Base-by-base conservation (phyloP, 2,113 vertebrate species). In the Vulpes vulpes region DNA sequence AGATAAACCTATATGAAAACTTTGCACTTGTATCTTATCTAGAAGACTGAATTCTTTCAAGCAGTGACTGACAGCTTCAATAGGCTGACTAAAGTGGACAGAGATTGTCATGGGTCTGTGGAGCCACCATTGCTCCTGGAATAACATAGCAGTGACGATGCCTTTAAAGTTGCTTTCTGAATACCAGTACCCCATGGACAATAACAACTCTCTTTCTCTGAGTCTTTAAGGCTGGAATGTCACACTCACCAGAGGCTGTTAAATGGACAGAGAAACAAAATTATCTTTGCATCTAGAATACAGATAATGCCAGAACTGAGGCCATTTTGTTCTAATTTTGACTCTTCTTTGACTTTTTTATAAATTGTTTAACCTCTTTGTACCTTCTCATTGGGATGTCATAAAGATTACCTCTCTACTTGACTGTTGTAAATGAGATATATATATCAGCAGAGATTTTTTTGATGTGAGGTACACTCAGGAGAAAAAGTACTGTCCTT, bases 401-500 rank as follows among this genome's bases (percentile, higher is more conserved):
- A 73, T 53, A 95, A 95, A 95, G 74, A 94, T 78, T 64, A 53
- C 12, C 23, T 95, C 93, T 38, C 94, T 27, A 90, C 53, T n/a
- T 65, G 81, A 96, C 69, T 85, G 43, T 88, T 89, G 60, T 73
- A 89, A 95, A 96, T 62, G 81, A 97, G 76, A 93, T 64, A 85
- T 69, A 55, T 27, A 5, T 69, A 62, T 87, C 78, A 91, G 60
- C 55, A 85, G 79, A 94, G 27, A 53, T 49, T 51, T 81, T 91
- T 97, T 78, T 89, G 8, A 97, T 71, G 32, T 91, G 79, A 97
- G 62, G 73, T 89, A 59, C 38, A 85, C 35, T 91, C 64, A 12
- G 22, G 73, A 90, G 95, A 92, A 95, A 97, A 94, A 91, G 86
- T 84, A 84, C 59, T 90, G 87, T 96, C 97, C 97, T 98, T 97